Percentiles rank a stretch among this genome's conserved stretches.
Conservation (phyloP, 2,113 vertebrate genomes). For the Lophura nycthemera region DNA sequence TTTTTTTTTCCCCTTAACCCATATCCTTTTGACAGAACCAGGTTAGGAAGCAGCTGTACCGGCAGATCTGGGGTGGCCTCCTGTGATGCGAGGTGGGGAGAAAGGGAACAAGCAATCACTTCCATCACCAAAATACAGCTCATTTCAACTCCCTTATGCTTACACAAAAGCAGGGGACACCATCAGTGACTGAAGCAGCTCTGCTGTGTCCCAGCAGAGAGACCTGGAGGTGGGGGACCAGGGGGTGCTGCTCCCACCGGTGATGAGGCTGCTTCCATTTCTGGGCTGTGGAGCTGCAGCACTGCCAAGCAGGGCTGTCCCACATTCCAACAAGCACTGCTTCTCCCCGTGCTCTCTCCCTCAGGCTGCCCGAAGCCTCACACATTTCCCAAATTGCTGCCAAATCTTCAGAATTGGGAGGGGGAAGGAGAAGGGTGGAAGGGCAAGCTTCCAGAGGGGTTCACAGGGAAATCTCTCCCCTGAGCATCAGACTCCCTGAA, state of each 20-base stretch:
- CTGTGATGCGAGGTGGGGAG: background rate
- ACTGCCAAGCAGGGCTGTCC: background rate
- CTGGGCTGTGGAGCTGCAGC: background rate
- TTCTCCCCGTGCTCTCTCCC: background rate
- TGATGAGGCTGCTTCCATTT: constrained; percentile 10
- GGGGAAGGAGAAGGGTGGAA: accelerated
- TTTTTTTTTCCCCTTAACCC: background rate
- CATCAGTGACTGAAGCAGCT: background rate
- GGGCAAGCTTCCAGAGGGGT: accelerated
- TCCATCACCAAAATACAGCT: background rate
- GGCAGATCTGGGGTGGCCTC: constrained; percentile 14
- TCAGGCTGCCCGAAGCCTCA: background rate
- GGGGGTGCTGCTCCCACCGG: background rate
- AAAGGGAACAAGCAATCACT: background rate
- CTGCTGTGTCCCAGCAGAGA: background rate
- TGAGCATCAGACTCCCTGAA: background rate
- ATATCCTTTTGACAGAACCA: constrained; percentile 57
- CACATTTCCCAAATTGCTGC: background rate
- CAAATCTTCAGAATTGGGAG: background rate
- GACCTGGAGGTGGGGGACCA: background rate
- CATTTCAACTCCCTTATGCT: background rate
- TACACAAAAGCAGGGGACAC: accelerated
- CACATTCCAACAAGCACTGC: background rate
- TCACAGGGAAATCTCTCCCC: background rate
- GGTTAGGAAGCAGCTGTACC: constrained; percentile 23